Percentiles rank a stretch among this genome's conserved stretches.
Conservation (phyloP, 2,797 vertebrate genomes). For the Miopithecus talapoin region DNA sequence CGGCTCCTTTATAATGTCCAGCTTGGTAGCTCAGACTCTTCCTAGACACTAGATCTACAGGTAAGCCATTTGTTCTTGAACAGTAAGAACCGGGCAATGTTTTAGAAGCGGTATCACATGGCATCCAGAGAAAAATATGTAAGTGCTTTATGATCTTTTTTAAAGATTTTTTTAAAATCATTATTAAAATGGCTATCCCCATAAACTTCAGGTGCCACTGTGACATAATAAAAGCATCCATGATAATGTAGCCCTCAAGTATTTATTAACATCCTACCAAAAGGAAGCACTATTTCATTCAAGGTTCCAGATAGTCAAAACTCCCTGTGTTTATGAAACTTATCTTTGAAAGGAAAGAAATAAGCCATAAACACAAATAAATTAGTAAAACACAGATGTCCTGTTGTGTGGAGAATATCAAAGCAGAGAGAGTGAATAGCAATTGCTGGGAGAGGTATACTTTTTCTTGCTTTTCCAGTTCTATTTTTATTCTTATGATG, state of each 20-base stretch:
- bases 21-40: neutral
- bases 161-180: neutral
- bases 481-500: neutral
- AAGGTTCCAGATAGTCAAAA: neutral
- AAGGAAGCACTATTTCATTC: neutral
- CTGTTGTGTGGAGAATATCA: neutral
- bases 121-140: neutral
- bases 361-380: neutral
- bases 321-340: neutral
- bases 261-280: neutral
- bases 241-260: neutral
- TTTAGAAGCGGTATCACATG: neutral
- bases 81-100: neutral
- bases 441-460: neutral
- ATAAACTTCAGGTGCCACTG: neutral
- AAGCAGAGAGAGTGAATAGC: neutral
- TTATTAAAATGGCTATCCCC: neutral
- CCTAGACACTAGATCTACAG: neutral
- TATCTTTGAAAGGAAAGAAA: neutral
- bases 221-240: neutral
- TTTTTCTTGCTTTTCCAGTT: neutral
- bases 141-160: neutral
- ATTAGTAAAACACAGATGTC: neutral
- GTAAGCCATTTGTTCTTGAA: neutral
- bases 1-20: neutral